These are phyloP conservation scores for Eurypyga helias DNA, from an alignment of 2,113 vertebrate genomes.

Conservation along the genomic window DNA sequence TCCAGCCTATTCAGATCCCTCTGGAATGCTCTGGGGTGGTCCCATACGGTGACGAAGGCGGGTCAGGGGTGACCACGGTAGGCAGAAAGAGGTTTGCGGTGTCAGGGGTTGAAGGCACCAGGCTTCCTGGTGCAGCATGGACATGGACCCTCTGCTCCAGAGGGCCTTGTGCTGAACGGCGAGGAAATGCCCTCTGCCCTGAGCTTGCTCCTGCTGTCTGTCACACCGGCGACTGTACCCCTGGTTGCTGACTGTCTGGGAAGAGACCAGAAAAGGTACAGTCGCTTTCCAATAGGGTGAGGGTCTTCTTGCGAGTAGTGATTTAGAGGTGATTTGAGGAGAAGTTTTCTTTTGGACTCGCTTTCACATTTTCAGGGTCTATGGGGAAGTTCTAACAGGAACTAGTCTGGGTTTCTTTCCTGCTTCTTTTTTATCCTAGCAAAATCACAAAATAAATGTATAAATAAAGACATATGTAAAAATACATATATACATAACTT, in stretches of 20 bases:
- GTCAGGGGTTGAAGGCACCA: neutral
- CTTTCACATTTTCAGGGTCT: neutral
- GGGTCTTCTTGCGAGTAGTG: neutral
- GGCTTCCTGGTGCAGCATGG: rapidly evolving
- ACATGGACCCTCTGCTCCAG: too few relatives aligned
- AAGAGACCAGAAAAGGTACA: neutral
- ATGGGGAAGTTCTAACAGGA: neutral
- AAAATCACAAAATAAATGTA: neutral
- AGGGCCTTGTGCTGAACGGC: neutral
- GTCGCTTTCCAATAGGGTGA: neutral
- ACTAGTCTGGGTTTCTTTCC: neutral
- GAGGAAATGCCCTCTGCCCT: neutral
- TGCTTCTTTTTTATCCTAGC: neutral
- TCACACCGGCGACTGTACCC: neutral
- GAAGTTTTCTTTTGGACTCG: neutral
- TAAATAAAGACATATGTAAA: neutral
- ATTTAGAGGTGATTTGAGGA: neutral
- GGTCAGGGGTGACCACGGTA: neutral
- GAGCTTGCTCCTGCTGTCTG: neutral
- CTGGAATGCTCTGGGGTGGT: rapidly evolving
- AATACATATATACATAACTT: neutral
- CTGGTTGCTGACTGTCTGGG: neutral
- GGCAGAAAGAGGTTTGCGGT: neutral
- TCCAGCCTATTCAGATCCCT: too few relatives aligned
- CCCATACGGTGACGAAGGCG: rapidly evolving